Evolutionary conservation across 2,113 vertebrate species (phyloP).

Genomic region (Cavia porcellus): DNA sequence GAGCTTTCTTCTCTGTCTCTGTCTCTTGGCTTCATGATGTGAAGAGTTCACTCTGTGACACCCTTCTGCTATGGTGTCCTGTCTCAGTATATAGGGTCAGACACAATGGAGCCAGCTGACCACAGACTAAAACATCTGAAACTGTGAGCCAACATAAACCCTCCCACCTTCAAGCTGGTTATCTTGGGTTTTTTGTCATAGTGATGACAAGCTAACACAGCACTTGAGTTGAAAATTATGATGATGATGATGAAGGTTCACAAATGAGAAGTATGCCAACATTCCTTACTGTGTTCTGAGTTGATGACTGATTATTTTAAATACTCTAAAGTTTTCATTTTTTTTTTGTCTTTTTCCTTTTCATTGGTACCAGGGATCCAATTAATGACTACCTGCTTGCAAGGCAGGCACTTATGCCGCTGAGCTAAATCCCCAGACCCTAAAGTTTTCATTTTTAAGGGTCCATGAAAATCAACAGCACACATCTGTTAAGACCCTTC

Average conservation of each 20-base stretch:
- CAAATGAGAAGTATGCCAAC: background rate
- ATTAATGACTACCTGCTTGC: no score
- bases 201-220: background rate
- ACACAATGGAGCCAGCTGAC: background rate
- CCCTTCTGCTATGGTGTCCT: background rate
- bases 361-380: no score
- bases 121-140: background rate
- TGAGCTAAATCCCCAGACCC: no score
- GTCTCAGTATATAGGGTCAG: background rate
- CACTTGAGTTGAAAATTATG: background rate
- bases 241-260: background rate
- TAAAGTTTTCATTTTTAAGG: background rate
- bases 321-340: background rate
- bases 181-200: background rate
- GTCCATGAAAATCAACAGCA: background rate
- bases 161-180: background rate
- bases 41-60: background rate
- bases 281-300: background rate
- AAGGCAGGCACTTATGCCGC: no score
- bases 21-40: background rate
- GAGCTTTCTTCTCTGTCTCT: background rate
- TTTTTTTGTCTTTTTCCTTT: no score
- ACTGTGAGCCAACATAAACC: background rate
- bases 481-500: background rate
- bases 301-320: background rate